These are phyloP conservation scores for Emmelina monodactyla DNA, from an alignment of 2,888 invertebrate species.

Conservation along the genomic window DNA sequence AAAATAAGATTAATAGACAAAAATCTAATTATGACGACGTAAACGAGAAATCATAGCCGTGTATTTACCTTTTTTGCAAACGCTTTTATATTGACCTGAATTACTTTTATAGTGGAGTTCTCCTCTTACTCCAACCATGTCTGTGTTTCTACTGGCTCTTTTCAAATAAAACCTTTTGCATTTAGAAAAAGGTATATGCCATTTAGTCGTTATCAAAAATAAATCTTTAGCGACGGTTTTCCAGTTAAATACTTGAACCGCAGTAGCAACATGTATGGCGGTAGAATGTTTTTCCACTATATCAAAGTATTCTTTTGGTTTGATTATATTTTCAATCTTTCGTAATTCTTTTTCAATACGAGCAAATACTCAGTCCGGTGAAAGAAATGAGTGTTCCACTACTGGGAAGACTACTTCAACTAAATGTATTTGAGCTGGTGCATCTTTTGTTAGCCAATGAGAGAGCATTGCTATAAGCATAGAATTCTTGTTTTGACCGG, in stretches of 20 bases:
- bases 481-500: constrained; percentile 9
- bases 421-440: constrained; percentile 6
- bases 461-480: constrained; percentile 10
- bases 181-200: constrained; percentile 16
- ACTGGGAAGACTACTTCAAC: constrained; percentile 10
- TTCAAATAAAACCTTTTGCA: constrained; percentile 17
- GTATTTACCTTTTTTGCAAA: constrained; percentile 12
- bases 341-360: constrained; percentile 11
- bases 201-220: constrained; percentile 12
- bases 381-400: constrained; percentile 13
- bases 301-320: constrained; percentile 12
- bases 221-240: constrained; percentile 10
- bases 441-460: constrained; percentile 7
- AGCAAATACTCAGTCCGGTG: constrained; percentile 11
- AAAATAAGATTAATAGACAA: too few species aligned
- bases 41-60: constrained; percentile 7
- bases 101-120: constrained; percentile 14
- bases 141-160: constrained; percentile 5
- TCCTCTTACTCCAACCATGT: constrained; percentile 13
- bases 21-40: too few species aligned
- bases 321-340: constrained; percentile 4
- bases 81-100: constrained; percentile 14
- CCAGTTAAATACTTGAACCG: constrained; percentile 11
- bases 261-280: constrained; percentile 11
- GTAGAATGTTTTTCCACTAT: constrained; percentile 11